Base-by-base conservation (phyloP, 2,797 vertebrate species). In the Salmo trutta region DNA sequence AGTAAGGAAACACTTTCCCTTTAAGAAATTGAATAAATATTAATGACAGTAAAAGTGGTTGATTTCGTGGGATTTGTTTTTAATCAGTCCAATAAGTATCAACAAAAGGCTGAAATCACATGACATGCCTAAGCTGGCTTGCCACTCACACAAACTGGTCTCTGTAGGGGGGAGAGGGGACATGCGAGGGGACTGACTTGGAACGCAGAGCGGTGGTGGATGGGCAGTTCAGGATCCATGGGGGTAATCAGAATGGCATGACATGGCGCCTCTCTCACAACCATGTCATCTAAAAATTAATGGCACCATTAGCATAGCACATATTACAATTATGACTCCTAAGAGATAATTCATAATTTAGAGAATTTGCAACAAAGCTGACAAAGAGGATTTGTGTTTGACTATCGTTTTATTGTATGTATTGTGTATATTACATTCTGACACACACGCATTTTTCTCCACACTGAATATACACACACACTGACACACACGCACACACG, bases 281-380 rank as follows among this genome's bases (percentile, higher is more conserved):
- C 83, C 77, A 79, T 84, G 84, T 88, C 89, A 83, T 83, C 86
- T 87, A 86, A 88, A 87, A 88, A 87, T 87, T 87, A 88, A 92
- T 88, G 87, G 87, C 89, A 84, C 82, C 85, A 86, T 91, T 90
- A 92, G 85, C 85, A 87, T 88, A 85, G 86, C 89, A 88, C 84
- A 88, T 80, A 79, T 36, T 82, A 82, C 69, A 81, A 88, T 65
- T 85, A 80, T 79, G 87, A 88, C 86, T 88, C 85, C 88, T 52
- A 81, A 77, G 81, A 85, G 85, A 90, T 82, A 71, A 86, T 89
- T 76, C 83, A 85, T 90, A 80, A 89, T 88, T 89, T 84, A 84
- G 75, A 87, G 80, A 85, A 86, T 84, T 82, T 76, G 76, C 83
- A 71, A 84, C 80, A 82, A 86, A 47, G 41, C 71, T 74, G 75